A percentile compares a stretch with the other conserved stretches of the same genome.
phyloP scores from a whole-genome alignment of 1,140 invertebrate species.

The Drosophila auraria region DNA sequence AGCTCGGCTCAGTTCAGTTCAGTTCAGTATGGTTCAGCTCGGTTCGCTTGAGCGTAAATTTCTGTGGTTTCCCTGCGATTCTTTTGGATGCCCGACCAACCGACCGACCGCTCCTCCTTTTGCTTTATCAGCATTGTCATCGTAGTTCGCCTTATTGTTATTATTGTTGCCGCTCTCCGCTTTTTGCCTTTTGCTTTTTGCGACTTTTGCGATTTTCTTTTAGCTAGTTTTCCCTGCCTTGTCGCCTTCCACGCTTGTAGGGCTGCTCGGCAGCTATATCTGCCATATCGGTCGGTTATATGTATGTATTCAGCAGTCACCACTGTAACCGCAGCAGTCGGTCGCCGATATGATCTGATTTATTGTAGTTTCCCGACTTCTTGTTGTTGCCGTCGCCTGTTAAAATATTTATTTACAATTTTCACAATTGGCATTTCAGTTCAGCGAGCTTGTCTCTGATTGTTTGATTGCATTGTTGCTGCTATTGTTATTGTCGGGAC shows the following conservation, averaged over 20 bases:
- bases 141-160: slow-evolving; percentile 48
- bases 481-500: slow-evolving; percentile 25
- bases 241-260: slow-evolving; percentile 38
- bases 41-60: slow-evolving; percentile 61
- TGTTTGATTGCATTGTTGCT: slow-evolving; percentile 60
- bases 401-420: slow-evolving; percentile 84
- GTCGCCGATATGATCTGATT: slow-evolving; percentile 79
- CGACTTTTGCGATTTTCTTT: slow-evolving; percentile 52
- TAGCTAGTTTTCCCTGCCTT: slow-evolving; percentile 40
- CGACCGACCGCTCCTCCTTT: neutral
- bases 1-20: slow-evolving; percentile 46
- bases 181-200: slow-evolving; percentile 24
- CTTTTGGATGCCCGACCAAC: slow-evolving; percentile 23
- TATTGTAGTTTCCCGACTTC: slow-evolving; percentile 72
- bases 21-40: slow-evolving; percentile 36
- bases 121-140: slow-evolving; percentile 58
- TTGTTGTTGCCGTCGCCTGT: slow-evolving; percentile 67
- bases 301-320: slow-evolving; percentile 15
- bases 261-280: slow-evolving; percentile 31
- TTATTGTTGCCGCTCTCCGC: slow-evolving; percentile 27
- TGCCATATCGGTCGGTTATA: slow-evolving; percentile 17
- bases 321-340: slow-evolving; percentile 55
- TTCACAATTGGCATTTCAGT: slow-evolving; percentile 79
- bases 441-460: slow-evolving; percentile 54
- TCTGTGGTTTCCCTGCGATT: slow-evolving; percentile 70